Evolutionary conservation across 2,797 vertebrate genomes (phyloP), one percentile per base, ranked within the genome.

Genomic region (Arctocebus calabarensis): DNA sequence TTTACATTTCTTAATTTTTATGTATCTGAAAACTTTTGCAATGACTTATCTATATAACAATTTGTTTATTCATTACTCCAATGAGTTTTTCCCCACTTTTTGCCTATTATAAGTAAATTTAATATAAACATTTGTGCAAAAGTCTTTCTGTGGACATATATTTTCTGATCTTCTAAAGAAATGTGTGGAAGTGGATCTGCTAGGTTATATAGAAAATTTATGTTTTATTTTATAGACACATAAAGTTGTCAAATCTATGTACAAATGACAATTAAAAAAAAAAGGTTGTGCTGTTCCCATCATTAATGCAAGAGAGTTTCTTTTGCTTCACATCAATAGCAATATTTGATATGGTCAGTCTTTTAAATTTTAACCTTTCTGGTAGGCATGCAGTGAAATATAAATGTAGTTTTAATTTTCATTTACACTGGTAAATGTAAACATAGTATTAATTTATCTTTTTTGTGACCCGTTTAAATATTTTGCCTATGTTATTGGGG

Each of bases 91-190:
- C 52, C 2, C 23, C 0, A 19, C 9, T 68, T 61, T 43, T 71
- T 62, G 25, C 14, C 66, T 45, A 45, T 43, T 29, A 34, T 45
- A 70, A 59, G 32, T 84, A 85, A 85, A 71, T 61, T 19, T 82
- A 23, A 19, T 52, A 64, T 73, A 61, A 55, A 52, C 37, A 52
- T 94, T 84, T 94, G 34, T 81, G 17, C 55, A 43, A 79, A 57
- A 57, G 23, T 34, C 43, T 79, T 78, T 62, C 13, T 90, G 12
- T 73, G 34, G 22, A 55, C 23, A 79, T 52, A 13, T 62, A 29
- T 85, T 94, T 85, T 55, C 27, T 27, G 64, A 85, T 79, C 27
- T 43, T 84, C 84, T 62, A 62, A 94, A 27, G 52, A 89, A 90
- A 61, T 62, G 61, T 7, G 12, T 52, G 6, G 52, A 5, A 40